Evolutionary conservation across 1,140 invertebrate genomes (phyloP), one percentile per base, ranked within the genome.

Genomic region (Heliconius melpomene): DNA sequence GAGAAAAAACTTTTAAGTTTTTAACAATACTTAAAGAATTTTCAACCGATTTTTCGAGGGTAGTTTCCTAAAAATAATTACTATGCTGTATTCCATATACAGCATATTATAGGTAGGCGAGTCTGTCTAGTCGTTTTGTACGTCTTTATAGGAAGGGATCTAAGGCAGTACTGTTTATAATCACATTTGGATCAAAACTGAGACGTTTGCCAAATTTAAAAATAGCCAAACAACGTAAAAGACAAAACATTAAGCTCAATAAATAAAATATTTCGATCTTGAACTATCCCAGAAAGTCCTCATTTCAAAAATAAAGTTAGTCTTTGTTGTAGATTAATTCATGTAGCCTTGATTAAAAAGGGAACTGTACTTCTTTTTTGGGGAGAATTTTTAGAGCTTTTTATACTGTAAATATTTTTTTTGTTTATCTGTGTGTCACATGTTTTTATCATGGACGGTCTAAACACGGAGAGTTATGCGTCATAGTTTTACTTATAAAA

Each of bases 21-120:
- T 7, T 74, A 72, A 50, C 52, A 54, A 60, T 82, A 70, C 71
- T n/a, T 79, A 84, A 76, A 81, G 60, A 72, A 76, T 77, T 78
- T 82, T 86, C 70, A 85, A 82, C 13, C 84, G 83, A 83, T 87
- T 89, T 83, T 88, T 88, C 6, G 80, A 79, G n/a, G 87, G 87
- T 74, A 89, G 81, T 75, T 91, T 88, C 82, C 78, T 87, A 66
- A 79, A 87, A 71, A 87, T 83, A 74, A 88, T 86, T 70, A 76
- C 81, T 85, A 87, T 87, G 88, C 87, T 89, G 87, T 90, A 88
- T 87, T 66, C 72, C 75, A 23, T 83, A 90, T 86, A 91, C 86
- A 90, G 89, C 88, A 91, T 91, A 89, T 84, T 91, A 91, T 85
- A 72, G 77, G 2, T 70, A 26, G 13, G 1, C 7, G 32, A 75